These are phyloP conservation scores for Polyommatus iphigenia DNA, from an alignment of 2,888 invertebrate genomes.

Conservation along the genomic window DNA sequence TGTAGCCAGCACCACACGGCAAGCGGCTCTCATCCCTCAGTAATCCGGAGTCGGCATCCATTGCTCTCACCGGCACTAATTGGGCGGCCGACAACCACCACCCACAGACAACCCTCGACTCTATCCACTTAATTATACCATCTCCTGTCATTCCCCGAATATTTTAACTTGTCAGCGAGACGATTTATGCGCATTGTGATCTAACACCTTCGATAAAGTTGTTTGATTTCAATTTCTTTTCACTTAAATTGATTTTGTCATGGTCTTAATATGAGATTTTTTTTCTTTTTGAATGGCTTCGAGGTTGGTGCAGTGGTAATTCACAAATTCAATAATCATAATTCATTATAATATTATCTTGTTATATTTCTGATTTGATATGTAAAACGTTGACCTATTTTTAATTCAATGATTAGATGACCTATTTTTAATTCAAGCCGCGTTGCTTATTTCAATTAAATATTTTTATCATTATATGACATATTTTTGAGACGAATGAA, in stretches of 20 bases:
- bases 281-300: background rate
- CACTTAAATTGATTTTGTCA: background rate
- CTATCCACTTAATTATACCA: conserved; percentile 48
- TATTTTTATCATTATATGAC: background rate
- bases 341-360: too few relatives aligned
- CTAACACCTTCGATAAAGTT: conserved; percentile 27
- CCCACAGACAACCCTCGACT: conserved; percentile 39
- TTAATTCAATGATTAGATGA: too few relatives aligned
- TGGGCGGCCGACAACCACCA: conserved; percentile 43
- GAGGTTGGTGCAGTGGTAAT: background rate
- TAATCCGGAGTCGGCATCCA: conserved; percentile 46
- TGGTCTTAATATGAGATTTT: background rate
- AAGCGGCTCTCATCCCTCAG: conserved; percentile 32
- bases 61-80: conserved; percentile 52
- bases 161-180: conserved; percentile 37
- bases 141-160: conserved; percentile 40
- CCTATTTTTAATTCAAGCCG: too few relatives aligned
- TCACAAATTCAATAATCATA: background rate
- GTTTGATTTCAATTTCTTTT: background rate
- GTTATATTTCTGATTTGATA: too few relatives aligned
- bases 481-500: background rate
- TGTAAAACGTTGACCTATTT: too few relatives aligned
- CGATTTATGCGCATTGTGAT: conserved; percentile 33
- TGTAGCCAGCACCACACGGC: conserved; percentile 42
- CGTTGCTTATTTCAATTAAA: background rate